Conservation (phyloP, 2,888 invertebrate species). For the Corythucha ciliata region DNA sequence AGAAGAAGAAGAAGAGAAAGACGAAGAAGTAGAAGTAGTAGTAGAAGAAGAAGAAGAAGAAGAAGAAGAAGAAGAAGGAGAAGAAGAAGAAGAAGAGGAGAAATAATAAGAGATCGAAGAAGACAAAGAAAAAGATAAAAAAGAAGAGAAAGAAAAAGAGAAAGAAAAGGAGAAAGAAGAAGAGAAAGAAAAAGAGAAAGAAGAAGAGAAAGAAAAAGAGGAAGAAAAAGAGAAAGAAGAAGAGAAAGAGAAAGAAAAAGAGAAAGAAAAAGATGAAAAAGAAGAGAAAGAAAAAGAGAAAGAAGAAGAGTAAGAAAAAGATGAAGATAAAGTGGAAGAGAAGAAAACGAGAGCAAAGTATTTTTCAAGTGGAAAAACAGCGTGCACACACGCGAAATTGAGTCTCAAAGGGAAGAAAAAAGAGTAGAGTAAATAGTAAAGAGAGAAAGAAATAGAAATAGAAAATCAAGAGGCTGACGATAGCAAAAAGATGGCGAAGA, state of each 20-base stretch:
- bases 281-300: not conserved
- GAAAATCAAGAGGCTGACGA: not conserved
- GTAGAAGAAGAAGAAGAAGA: not conserved
- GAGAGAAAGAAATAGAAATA: not conserved
- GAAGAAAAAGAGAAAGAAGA: not conserved
- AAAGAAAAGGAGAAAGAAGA: not conserved
- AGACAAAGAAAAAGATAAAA: not conserved
- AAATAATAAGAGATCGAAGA: not conserved
- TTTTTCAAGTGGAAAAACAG: not conserved
- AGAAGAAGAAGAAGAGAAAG: not conserved
- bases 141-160: not conserved
- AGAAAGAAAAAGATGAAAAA: not conserved
- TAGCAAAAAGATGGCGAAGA: not conserved
- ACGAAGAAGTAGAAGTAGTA: not conserved
- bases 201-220: not conserved
- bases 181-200: not conserved
- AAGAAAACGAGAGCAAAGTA: not conserved
- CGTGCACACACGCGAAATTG: not conserved
- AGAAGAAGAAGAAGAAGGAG: not conserved
- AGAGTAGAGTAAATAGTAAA: not conserved
- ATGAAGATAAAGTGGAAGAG: not conserved
- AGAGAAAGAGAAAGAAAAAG: not conserved
- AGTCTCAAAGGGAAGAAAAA: not conserved
- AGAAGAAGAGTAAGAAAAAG: not conserved
- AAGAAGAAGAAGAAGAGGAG: not conserved